Evolutionary conservation across 2,797 vertebrate species (phyloP), one percentile per base, ranked within the genome.

Genomic region (Scarus forsteni): DNA sequence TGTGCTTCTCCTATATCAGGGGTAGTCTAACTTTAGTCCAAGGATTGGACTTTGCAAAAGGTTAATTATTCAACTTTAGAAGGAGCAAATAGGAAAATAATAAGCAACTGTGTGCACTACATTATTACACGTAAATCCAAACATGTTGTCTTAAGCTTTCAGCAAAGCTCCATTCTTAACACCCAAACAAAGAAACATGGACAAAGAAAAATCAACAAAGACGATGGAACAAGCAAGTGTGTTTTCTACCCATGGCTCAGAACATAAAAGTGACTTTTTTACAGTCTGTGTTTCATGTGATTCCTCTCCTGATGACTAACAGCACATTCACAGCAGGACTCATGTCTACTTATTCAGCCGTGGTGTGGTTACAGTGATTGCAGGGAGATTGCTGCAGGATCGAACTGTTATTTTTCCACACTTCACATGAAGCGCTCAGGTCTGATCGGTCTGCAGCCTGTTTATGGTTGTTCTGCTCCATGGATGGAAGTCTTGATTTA

Each of bases 401-500:
- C 56, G 16, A 18, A 57, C 55, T 50, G 8, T 27, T 54, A 38
- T 60, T 78, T 58, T 58, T 66, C 66, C 13, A 8, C 46, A n/a
- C 70, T 74, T 62, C 60, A 55, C 55, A 72, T 52, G 42, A 55
- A 50, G 65, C 9, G 1, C 39, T 12, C 38, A 0, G 16, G 14
- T 14, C 44, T 34, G 62, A 65, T 75, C 15, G 27, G 36, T 61
- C 66, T 67, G n/a, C 54, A 6, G 49, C 65, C 56, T 49, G 45
- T 60, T 60, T 58, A 18, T 72, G 59, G 70, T 71, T 72, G 54
- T 46, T 8, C 66, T 79, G 58, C 36, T 53, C 55, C 55, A 66
- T 53, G 52, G 61, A 51, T 38, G 66, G 68, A 66, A 7, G 67
- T 69, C 70, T 51, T n/a, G 69, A 60, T 80, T 77, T 78, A 77